These are phyloP conservation scores for Holothuria scabra DNA, from an alignment of 53 echinoderm and acorn worm species.

Conservation along the genomic window DNA sequence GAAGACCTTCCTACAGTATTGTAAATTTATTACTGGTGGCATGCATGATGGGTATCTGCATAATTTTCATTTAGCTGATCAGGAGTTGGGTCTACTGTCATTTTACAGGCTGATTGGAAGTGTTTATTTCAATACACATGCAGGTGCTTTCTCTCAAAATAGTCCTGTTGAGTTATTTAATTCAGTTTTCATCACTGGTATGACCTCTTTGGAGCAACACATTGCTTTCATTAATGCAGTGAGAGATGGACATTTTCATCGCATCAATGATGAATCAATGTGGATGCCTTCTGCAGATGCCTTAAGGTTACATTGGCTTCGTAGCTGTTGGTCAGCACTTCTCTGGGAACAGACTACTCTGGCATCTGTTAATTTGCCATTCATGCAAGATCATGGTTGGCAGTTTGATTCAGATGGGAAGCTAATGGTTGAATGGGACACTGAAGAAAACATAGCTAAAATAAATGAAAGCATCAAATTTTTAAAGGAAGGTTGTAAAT, in stretches of 20 bases:
- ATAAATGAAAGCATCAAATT: no score
- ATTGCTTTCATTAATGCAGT: constrained; percentile 12
- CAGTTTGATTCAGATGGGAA: background rate
- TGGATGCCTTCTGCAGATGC: constrained; percentile 49
- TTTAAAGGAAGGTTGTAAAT: constrained; percentile 6
- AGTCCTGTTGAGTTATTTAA: constrained; percentile 20
- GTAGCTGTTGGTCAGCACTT: constrained; percentile 9
- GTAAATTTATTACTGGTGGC: constrained; percentile 50
- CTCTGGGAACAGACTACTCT: background rate
- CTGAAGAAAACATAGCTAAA: background rate
- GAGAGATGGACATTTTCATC: constrained; percentile 26
- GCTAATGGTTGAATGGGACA: background rate
- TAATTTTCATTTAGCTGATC: background rate
- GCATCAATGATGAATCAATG: constrained; percentile 6
- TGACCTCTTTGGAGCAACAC: constrained; percentile 1
- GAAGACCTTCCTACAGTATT: constrained; percentile 5
- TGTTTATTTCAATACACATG: constrained; percentile 43
- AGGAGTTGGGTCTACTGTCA: constrained; percentile 30
- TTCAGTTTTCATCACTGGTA: background rate
- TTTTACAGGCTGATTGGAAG: constrained; percentile 50
- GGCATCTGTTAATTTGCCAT: background rate
- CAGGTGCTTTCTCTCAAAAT: constrained; percentile 25
- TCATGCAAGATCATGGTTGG: background rate
- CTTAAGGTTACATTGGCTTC: constrained; percentile 21
- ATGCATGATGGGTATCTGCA: background rate